Evolutionary conservation across 2,797 vertebrate genomes (phyloP).

Genomic region (Hippoglossus hippoglossus): DNA sequence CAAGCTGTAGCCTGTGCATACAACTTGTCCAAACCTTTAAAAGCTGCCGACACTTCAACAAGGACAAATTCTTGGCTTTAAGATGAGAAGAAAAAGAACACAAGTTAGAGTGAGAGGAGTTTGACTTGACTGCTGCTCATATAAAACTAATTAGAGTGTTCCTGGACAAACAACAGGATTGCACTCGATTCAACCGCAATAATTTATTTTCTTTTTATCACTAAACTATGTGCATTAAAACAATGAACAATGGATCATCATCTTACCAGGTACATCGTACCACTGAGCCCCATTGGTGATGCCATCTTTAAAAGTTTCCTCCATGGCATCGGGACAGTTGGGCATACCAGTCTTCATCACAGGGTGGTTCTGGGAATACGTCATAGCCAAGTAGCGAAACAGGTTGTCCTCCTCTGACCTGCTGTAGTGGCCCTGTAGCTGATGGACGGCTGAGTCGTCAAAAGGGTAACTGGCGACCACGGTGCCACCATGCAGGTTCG

Average conservation of each 20-base stretch:
- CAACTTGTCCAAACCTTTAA: background rate
- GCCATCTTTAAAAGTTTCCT: conserved; percentile 91
- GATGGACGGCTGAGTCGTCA: conserved; percentile 90
- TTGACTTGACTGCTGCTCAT: no score
- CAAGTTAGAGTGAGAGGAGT: no score
- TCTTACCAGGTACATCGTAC: conserved; percentile 95
- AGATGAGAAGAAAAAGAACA: background rate
- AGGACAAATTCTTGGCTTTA: conserved; percentile 6
- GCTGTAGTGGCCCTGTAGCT: conserved; percentile 87
- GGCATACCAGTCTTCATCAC: conserved; percentile 94
- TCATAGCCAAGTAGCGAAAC: conserved; percentile 90
- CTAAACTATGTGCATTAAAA: background rate
- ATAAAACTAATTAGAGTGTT: background rate
- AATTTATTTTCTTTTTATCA: no score
- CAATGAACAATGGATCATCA: background rate
- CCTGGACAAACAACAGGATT: background rate
- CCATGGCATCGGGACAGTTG: conserved; percentile 81
- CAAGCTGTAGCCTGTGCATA: conserved; percentile 17
- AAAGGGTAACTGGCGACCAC: conserved; percentile 98
- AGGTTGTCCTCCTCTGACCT: conserved; percentile 91
- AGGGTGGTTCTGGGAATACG: conserved; percentile 91
- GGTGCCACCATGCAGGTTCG: conserved; percentile 94
- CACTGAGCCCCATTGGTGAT: conserved; percentile 96
- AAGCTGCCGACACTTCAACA: background rate
- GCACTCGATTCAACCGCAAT: background rate